Conservation (phyloP, 64 coral and sea anemone genomes). For the Montipora capricornis region DNA sequence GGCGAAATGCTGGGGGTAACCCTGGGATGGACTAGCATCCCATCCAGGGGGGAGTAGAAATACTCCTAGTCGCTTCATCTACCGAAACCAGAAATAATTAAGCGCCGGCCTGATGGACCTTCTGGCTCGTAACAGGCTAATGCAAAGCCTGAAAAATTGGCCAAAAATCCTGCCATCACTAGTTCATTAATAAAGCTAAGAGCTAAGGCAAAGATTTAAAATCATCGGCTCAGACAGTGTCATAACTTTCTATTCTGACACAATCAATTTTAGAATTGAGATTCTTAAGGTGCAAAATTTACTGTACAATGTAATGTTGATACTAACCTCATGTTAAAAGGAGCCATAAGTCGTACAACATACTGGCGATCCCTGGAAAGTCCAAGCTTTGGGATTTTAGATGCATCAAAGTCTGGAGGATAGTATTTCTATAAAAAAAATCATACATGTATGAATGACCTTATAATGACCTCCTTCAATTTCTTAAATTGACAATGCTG, state of each 20-base stretch:
- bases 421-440: slow-evolving; percentile 94
- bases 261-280: too few species aligned
- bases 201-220: too few species aligned
- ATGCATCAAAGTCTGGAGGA: slow-evolving; percentile 99
- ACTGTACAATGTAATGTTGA: too few species aligned
- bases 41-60: too few species aligned
- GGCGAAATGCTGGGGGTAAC: too few species aligned
- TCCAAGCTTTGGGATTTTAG: slow-evolving; percentile 98
- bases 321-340: slow-evolving; percentile 99
- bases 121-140: neutral
- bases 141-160: neutral
- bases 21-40: too few species aligned
- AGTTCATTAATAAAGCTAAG: neutral
- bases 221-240: neutral
- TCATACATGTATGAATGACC: neutral
- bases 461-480: neutral
- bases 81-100: too few species aligned
- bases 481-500: too few species aligned
- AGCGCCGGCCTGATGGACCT: too few species aligned
- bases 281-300: too few species aligned
- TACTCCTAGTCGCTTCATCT: too few species aligned
- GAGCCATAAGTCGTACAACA: slow-evolving; percentile 98
- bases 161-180: neutral
- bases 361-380: slow-evolving; percentile 96
- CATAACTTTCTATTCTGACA: too few species aligned